Conservation (phyloP, 1,140 invertebrate species). For the Pygmarrhopalites habei region DNA sequence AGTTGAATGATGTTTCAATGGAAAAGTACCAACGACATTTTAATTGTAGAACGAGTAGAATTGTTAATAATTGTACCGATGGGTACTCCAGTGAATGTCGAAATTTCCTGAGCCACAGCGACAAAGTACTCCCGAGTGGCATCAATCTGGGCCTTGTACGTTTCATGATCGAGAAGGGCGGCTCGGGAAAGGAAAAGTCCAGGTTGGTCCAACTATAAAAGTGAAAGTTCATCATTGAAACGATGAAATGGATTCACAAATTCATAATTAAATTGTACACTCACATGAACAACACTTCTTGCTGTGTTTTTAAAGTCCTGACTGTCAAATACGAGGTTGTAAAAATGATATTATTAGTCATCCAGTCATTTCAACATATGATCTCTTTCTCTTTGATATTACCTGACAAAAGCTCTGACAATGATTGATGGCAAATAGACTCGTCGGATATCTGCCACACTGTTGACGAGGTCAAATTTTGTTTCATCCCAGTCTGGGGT, state of each 20-base stretch:
- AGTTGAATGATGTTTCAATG: too few relatives aligned
- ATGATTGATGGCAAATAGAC: constrained; percentile 73
- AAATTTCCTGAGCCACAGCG: constrained; percentile 49
- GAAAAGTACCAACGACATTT: too few relatives aligned
- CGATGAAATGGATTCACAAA: background rate
- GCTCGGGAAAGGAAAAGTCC: constrained; percentile 76
- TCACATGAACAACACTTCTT: constrained; percentile 71
- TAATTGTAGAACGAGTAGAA: too few relatives aligned
- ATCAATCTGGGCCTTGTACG: constrained; percentile 58
- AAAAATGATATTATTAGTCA: too few relatives aligned
- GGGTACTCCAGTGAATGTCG: constrained; percentile 3
- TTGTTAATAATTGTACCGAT: too few relatives aligned
- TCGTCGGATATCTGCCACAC: constrained; percentile 65
- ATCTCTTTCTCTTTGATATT: too few relatives aligned
- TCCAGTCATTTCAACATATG: too few relatives aligned
- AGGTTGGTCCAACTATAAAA: constrained; percentile 68
- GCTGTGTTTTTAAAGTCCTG: constrained; percentile 83
- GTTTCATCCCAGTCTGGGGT: constrained; percentile 52
- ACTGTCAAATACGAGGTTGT: too few relatives aligned
- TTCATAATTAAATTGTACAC: background rate
- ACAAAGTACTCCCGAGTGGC: constrained; percentile 72
- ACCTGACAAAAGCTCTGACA: constrained; percentile 76
- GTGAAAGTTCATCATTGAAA: background rate
- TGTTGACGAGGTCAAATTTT: constrained; percentile 64
- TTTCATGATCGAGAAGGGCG: constrained; percentile 67